These are phyloP conservation scores for Byasa hedistus DNA, from an alignment of 2,888 invertebrate genomes.

Conservation along the genomic window DNA sequence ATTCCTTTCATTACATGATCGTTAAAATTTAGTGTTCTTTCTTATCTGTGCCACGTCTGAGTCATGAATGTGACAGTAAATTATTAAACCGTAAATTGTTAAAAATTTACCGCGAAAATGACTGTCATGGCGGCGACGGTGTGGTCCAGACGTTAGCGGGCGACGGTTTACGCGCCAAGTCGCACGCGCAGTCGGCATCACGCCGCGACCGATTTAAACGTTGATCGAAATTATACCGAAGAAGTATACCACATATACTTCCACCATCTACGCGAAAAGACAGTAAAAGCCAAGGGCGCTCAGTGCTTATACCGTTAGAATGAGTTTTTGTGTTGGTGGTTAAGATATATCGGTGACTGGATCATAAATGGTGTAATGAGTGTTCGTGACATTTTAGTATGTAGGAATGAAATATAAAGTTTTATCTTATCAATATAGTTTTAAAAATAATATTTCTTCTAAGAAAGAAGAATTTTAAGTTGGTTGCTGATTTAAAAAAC, in stretches of 20 bases:
- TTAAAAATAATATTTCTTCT: not conserved
- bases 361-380: slow-evolving; percentile 20
- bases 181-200: slow-evolving; percentile 65
- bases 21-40: slow-evolving; percentile 29
- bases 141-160: slow-evolving; percentile 46
- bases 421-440: not conserved
- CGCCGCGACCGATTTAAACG: slow-evolving; percentile 70
- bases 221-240: slow-evolving; percentile 62
- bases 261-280: slow-evolving; percentile 34
- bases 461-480: no score
- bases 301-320: slow-evolving; percentile 34
- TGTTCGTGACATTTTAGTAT: slow-evolving; percentile 21
- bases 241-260: slow-evolving; percentile 51
- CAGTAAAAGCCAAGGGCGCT: slow-evolving; percentile 33
- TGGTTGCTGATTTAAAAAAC: not conserved
- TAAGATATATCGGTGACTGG: slow-evolving; percentile 9
- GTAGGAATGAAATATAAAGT: not conserved
- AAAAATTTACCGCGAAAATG: slow-evolving; percentile 45
- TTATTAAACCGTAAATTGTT: slow-evolving; percentile 46
- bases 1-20: not conserved
- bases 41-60: slow-evolving; percentile 27
- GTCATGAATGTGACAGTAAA: slow-evolving; percentile 43
- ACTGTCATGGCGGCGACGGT: slow-evolving; percentile 52
- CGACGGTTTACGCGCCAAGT: slow-evolving; percentile 53
- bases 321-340: slow-evolving; percentile 17